Percentiles rank a stretch among this genome's conserved stretches.
Conservation (phyloP, 1,140 invertebrate genomes). For the Parasteatoda tepidariorum region DNA sequence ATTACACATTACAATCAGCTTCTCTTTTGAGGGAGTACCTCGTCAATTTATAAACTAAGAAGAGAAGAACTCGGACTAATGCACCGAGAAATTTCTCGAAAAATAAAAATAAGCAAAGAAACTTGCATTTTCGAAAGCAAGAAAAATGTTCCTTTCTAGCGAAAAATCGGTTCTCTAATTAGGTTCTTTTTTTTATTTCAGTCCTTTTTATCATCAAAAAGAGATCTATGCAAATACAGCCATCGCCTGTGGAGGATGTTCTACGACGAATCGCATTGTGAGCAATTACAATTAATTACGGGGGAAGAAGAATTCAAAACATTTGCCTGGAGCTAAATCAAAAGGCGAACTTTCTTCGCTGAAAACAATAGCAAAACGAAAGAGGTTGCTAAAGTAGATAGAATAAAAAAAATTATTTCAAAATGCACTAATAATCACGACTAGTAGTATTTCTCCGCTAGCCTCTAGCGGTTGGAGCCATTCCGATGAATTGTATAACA, state of each 20-base stretch:
- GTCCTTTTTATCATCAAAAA: conserved; percentile 47
- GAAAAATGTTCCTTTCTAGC: conserved; percentile 21
- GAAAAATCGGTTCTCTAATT: conserved; percentile 56
- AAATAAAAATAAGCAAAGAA: conserved; percentile 46
- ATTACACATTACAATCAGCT: neutral
- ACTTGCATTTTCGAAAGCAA: conserved; percentile 26
- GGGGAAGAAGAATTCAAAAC: conserved; percentile 56
- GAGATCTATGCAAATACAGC: neutral
- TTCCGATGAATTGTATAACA: conserved; percentile 25
- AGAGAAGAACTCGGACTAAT: neutral
- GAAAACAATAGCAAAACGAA: conserved; percentile 31
- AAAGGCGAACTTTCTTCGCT: conserved; percentile 52
- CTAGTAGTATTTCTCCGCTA: conserved; percentile 35
- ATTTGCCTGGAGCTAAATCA: conserved; percentile 51
- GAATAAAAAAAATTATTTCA: conserved; percentile 33
- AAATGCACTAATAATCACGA: conserved; percentile 55
- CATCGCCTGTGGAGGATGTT: conserved; percentile 2
- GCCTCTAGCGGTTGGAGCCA: conserved; percentile 24
- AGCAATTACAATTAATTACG: conserved; percentile 61
- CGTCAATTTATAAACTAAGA: neutral
- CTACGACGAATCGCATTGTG: conserved; percentile 47
- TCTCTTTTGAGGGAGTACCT: neutral
- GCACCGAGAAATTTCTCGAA: conserved; percentile 28
- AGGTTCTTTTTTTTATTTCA: conserved; percentile 21
- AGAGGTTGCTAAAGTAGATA: conserved; percentile 1